Base-by-base conservation (phyloP, 2,888 invertebrate species). In the Melolontha melolontha region DNA sequence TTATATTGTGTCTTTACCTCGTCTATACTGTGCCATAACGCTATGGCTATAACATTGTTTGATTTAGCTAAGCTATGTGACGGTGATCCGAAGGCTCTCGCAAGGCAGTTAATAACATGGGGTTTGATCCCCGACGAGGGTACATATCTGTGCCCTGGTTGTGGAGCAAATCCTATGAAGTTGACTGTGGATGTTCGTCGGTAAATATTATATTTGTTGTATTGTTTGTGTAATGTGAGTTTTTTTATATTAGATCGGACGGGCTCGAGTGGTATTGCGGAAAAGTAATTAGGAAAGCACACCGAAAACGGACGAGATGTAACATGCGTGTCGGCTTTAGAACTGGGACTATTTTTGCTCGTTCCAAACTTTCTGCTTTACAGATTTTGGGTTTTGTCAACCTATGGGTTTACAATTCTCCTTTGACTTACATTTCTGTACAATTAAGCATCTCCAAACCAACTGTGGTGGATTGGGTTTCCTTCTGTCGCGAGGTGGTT, bases 401-500 rank as follows among this genome's bases (percentile, higher is more conserved):
- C 14, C 40, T 55, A 2, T 55, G 55, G 55, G n/a, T 55, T 1
- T 6, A 12, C 8, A 34, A 34, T 14, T 1, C 17, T 12, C 16
- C 14, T 17, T 6, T 40, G 6, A 55, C 1, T 2, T 40, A 12
- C 10, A 10, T 14, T 39, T 29, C 14, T 10, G 6, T 1, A 1
- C 5, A 39, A 10, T 14, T 40, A 14, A 14, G 40, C 1, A 55
- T 55, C 10, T 39, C 40, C 11, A 12, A 7, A 10, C 39, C 1
- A n/a, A 55, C 55, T n/a, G 55, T 40, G 14, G 40, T 55, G 7
- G 40, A 55, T 40, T 55, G 55, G 55, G 39, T 14, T 10, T 55
- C 55, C 8, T 55, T 55, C 14, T 55, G 40, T 14, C 55, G 55
- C 12, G 55, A 55, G 55, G 55, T n/a, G n/a, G n/a, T n/a, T n/a